phyloP scores from a whole-genome alignment of 2,888 invertebrate species.

The Deilephila elpenor region DNA sequence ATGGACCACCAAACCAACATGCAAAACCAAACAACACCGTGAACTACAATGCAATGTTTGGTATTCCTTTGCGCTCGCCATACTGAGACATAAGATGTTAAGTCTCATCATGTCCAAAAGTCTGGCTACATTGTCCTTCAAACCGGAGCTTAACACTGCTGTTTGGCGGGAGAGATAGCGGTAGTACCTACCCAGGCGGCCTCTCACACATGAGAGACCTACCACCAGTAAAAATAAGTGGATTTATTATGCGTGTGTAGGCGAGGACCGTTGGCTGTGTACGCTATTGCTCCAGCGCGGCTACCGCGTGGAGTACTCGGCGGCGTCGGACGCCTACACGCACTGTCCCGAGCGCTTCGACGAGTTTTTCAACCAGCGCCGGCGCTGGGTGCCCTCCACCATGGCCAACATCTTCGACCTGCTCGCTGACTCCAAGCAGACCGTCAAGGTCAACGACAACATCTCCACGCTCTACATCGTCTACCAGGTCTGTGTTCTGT shows the following conservation, averaged over 20 bases:
- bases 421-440: slow-evolving; percentile 89
- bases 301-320: slow-evolving; percentile 96
- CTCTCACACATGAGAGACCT: too few relatives aligned
- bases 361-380: slow-evolving; percentile 97
- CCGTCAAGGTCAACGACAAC: slow-evolving; percentile 93
- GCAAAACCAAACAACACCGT: too few relatives aligned
- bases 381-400: slow-evolving; percentile 98
- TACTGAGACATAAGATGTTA: too few relatives aligned
- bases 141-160: too few relatives aligned
- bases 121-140: too few relatives aligned
- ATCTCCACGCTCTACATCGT: slow-evolving; percentile 92
- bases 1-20: too few relatives aligned
- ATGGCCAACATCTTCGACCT: slow-evolving; percentile 97
- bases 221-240: not conserved
- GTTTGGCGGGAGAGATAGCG: too few relatives aligned
- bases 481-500: slow-evolving; percentile 80
- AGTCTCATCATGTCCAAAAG: too few relatives aligned
- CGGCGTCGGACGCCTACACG: slow-evolving; percentile 97
- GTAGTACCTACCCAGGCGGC: too few relatives aligned
- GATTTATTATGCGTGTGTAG: slow-evolving; percentile 56
- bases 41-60: too few relatives aligned
- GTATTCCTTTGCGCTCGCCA: too few relatives aligned
- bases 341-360: slow-evolving; percentile 96
- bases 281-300: slow-evolving; percentile 96
- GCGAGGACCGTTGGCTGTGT: slow-evolving; percentile 98